Percentiles rank a stretch among this genome's conserved stretches.
phyloP scores from a whole-genome alignment of 1,140 invertebrate genomes.

The Rhyzopertha dominica region DNA sequence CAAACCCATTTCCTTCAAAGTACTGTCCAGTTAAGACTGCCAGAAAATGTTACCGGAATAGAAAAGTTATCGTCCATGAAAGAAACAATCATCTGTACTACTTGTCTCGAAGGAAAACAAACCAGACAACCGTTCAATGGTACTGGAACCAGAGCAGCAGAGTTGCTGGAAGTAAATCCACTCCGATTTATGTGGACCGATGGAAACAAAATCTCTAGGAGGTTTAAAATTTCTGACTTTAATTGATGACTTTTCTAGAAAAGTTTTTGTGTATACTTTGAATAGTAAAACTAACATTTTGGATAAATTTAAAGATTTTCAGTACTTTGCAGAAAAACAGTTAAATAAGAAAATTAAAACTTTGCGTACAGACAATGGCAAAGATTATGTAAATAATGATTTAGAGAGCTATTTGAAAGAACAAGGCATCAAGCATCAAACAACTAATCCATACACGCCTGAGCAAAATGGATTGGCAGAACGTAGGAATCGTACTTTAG shows the following conservation, averaged over 20 bases:
- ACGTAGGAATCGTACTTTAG: too few species aligned
- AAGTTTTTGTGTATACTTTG: conserved; percentile 33
- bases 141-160: too few species aligned
- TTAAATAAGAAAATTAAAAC: not conserved
- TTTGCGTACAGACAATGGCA: conserved; percentile 42
- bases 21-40: too few species aligned
- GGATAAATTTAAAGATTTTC: conserved; percentile 23
- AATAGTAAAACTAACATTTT: conserved; percentile 34
- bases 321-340: conserved; percentile 15
- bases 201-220: conserved; percentile 22
- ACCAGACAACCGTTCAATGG: too few species aligned
- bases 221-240: conserved; percentile 30
- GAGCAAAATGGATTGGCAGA: conserved; percentile 47
- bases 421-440: conserved; percentile 22
- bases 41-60: too few species aligned
- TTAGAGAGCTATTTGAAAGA: conserved; percentile 27
- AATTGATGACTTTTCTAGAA: conserved; percentile 32
- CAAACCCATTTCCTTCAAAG: too few species aligned
- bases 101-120: too few species aligned
- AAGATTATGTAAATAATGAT: conserved; percentile 37
- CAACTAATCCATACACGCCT: conserved; percentile 35
- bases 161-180: too few species aligned
- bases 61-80: too few species aligned
- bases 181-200: conserved; percentile 32
- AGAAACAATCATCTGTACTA: too few species aligned